Base-by-base conservation (phyloP, 2,888 invertebrate genomes). In the Clusia tigrina region DNA sequence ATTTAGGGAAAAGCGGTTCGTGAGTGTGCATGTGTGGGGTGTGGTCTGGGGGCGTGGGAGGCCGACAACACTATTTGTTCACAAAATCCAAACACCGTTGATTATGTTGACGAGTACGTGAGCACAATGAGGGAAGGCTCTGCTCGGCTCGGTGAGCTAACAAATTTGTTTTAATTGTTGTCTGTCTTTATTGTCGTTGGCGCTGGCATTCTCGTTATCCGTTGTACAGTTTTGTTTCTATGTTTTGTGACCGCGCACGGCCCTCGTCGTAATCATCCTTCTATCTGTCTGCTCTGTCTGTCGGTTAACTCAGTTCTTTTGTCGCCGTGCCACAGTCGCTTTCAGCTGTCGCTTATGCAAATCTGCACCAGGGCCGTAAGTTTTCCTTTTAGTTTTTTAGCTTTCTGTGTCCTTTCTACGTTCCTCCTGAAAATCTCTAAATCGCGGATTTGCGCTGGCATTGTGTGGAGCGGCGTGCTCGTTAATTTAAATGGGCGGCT, bases 161-260 rank as follows among this genome's bases (percentile, higher is more conserved):
- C 53, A 53, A 59, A 59, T 59, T 59, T 52, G 58, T 53, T 59
- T 59, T 59, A 59, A 59, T 59, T 59, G 38, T 53, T 51, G 58
- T 59, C 58, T 59, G n/a, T n/a, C n/a, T n/a, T n/a, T n/a, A n/a
- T n/a, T n/a, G n/a, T n/a, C n/a, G n/a, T n/a, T n/a, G n/a, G n/a
- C n/a, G n/a, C n/a, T n/a, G n/a, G n/a, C n/a, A n/a, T 37, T 53
- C 17, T 53, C 22, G 22, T 22, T 32, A 9, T 37, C 12, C 24
- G 17, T 22, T 22, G 37, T 32, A 32, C 24, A 12, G 9, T 20
- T 24, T 17, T 22, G 22, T 52, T 24, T 6, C 17, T 1, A 12
- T 32, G 20, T 54, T 24, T 25, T 20, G 52, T 52, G 20, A 2
- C 24, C 5, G 18, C 25, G 23, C n/a, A n/a, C n/a, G n/a, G n/a